Evolutionary conservation across 1,140 invertebrate genomes (phyloP).

Genomic region (Phymorhynchus buccinoides): DNA sequence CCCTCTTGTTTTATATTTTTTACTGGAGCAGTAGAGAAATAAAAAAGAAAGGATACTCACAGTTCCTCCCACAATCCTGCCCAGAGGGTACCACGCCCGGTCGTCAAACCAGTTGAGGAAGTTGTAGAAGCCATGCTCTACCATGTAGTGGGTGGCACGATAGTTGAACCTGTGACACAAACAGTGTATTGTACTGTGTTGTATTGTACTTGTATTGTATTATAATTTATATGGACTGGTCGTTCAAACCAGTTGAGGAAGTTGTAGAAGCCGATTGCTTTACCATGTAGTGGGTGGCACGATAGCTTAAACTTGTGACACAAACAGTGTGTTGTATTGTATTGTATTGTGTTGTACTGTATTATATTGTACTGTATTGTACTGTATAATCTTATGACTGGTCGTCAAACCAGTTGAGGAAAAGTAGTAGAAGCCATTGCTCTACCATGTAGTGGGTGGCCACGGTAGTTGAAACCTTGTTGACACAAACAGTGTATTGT

Average conservation of each 20-base stretch:
- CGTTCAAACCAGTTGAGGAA: constrained; percentile 99
- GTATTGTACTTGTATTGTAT: too few relatives aligned
- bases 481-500: too few relatives aligned
- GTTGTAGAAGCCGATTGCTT: constrained; percentile 99
- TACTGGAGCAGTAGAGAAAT: too few relatives aligned
- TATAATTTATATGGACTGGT: too few relatives aligned
- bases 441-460: constrained; percentile 99
- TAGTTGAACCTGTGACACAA: constrained; percentile 98
- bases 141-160: constrained; percentile 98
- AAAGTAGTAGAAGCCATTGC: constrained; percentile 99
- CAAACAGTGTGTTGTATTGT: too few relatives aligned
- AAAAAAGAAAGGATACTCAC: constrained; percentile 66
- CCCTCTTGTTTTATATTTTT: too few relatives aligned
- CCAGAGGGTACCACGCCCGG: constrained; percentile 98
- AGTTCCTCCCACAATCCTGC: constrained; percentile 91
- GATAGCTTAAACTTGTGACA: too few relatives aligned
- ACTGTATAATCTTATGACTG: constrained; percentile 96
- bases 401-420: constrained; percentile 99
- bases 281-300: too few relatives aligned
- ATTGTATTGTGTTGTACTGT: too few relatives aligned
- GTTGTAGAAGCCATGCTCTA: constrained; percentile 99
- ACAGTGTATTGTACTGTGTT: too few relatives aligned
- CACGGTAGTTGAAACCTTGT: constrained; percentile 99
- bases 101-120: constrained; percentile 99
- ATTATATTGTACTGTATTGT: too few relatives aligned